These are phyloP conservation scores for Pangasius macronema DNA, from an alignment of 2,797 vertebrate genomes.

Conservation along the genomic window DNA sequence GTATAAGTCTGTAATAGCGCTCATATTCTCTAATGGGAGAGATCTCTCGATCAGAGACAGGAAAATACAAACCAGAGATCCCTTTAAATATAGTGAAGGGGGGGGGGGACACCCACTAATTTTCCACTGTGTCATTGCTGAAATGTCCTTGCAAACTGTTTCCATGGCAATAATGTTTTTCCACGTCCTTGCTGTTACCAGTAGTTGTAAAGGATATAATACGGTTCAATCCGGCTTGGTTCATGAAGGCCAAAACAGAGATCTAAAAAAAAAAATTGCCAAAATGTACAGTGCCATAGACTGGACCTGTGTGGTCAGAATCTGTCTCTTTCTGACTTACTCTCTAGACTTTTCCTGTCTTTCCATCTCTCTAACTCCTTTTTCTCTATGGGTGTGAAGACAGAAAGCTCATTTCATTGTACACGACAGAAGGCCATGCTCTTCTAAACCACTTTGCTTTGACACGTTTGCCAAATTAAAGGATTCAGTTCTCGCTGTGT, in stretches of 20 bases:
- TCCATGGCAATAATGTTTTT: slow-evolving; percentile 60
- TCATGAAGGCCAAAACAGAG: not conserved
- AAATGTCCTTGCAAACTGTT: slow-evolving; percentile 67
- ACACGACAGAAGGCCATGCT: slow-evolving; percentile 24
- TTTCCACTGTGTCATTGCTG: slow-evolving; percentile 53
- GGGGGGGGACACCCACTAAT: slow-evolving; percentile 57
- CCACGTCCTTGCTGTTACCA: not conserved
- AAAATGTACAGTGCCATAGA: not conserved
- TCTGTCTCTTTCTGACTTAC: not conserved
- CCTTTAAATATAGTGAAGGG: slow-evolving; percentile 13
- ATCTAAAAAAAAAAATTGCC: not conserved
- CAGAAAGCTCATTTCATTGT: not conserved
- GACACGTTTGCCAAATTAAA: slow-evolving; percentile 24
- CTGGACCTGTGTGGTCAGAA: not conserved
- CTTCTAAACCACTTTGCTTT: slow-evolving; percentile 30
- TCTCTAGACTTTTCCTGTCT: not conserved
- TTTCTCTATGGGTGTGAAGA: not conserved
- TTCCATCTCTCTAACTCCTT: not conserved
- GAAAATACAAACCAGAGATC: slow-evolving; percentile 47
- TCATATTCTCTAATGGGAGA: not conserved
- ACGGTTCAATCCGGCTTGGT: not conserved
- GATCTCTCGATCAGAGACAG: not conserved
- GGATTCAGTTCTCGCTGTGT: not conserved
- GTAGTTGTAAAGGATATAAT: not conserved
- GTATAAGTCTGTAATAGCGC: not conserved